A percentile compares a stretch with the other conserved stretches of the same genome.
These are phyloP conservation scores for Fragum whitleyi DNA, from an alignment of 2,888 invertebrate genomes.

Conservation along the genomic window DNA sequence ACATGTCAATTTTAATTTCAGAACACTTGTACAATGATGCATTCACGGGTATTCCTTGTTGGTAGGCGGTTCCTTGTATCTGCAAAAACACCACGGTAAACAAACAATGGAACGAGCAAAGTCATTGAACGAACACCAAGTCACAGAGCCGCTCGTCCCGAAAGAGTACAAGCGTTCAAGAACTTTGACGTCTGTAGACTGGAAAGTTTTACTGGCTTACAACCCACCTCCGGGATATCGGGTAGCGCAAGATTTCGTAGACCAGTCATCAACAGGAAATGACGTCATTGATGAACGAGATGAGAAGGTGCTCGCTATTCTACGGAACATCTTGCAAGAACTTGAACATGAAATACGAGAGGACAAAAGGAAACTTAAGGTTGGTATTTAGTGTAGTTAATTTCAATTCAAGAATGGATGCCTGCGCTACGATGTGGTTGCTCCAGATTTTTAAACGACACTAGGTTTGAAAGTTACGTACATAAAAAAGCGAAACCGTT, in stretches of 20 bases:
- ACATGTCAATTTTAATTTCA: no score
- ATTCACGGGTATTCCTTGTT: no score
- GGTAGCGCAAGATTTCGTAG: background rate
- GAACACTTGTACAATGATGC: no score
- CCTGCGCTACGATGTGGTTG: no score
- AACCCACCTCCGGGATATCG: constrained; percentile 51
- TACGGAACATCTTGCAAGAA: constrained; percentile 53
- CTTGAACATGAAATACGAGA: constrained; percentile 52
- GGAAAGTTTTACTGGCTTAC: constrained; percentile 36
- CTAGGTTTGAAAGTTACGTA: no score
- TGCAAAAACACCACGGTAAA: no score
- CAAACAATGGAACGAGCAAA: background rate
- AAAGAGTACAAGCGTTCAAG: constrained; percentile 16
- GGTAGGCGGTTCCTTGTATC: no score
- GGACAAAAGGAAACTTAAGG: constrained; percentile 44
- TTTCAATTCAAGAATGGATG: no score
- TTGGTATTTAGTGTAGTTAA: no score
- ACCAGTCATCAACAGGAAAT: background rate
- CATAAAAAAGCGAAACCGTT: no score
- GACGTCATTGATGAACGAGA: constrained; percentile 24
- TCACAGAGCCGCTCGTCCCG: background rate
- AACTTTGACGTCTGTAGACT: constrained; percentile 33
- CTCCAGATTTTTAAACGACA: no score
- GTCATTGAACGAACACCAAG: background rate
- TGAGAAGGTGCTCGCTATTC: constrained; percentile 48